Base-by-base conservation (phyloP, 2,888 invertebrate genomes). In the Cantharis nigra region DNA sequence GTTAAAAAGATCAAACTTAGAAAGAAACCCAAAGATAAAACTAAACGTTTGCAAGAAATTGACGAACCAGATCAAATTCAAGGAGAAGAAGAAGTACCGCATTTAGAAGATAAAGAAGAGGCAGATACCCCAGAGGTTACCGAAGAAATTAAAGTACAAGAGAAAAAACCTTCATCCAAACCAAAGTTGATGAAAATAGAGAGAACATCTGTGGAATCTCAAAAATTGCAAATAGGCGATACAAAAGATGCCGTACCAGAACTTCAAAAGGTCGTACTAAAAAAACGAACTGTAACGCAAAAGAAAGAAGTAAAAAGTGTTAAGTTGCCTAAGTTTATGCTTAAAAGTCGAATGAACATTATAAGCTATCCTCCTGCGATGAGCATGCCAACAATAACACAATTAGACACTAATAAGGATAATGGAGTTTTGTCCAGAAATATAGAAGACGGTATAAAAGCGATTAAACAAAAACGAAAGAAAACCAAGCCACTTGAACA, bases 301-400 rank as follows among this genome's bases (percentile, higher is more conserved):
- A 85, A 85, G 75, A 86, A 86, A 81, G 86, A 86, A 80, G 79
- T 75, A 3, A 82, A 83, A 73, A 77, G 77, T 91, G 84, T 80
- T 0, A 85, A 83, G 77, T 71, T 94, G 72, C 94, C 94, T 0
- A 94, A 93, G 86, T 89, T 94, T 69, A 90, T 93, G 85, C 87
- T 95, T 3, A 94, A 93, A 84, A 95, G 94, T 85, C 90, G 93
- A 81, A 93, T 95, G 18, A 90, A 89, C 69, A 91, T 91, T 82
- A 85, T 90, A 0, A 89, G 89, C 73, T 89, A 89, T 81, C 88
- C 89, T 71, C 87, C 88, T 16, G 83, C 87, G 77, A 83, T 86
- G 23, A 89, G 89, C 65, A 80, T 80, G 69, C 85, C 86, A 3
- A 79, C 84, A 62, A 82, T 89, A 23, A 86, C 86, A 62, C 79